phyloP scores from a whole-genome alignment of 2,113 vertebrate species.

The Argyrosomus japonicus region DNA sequence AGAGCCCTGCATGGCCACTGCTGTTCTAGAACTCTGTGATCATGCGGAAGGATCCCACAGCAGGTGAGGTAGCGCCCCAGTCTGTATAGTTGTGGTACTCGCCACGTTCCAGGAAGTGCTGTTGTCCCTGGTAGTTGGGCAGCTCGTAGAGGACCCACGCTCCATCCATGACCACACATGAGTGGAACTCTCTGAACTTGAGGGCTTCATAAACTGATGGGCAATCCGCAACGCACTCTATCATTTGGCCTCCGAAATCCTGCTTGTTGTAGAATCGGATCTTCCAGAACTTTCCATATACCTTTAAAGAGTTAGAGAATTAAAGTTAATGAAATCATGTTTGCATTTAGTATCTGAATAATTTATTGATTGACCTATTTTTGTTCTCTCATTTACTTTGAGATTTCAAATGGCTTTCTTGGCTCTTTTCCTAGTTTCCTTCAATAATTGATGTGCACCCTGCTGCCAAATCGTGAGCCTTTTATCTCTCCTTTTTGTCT shows the following conservation, averaged over 20 bases:
- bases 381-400: neutral
- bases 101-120: conserved; percentile 80
- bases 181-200: conserved; percentile 69
- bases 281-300: conserved; percentile 70
- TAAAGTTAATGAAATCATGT: neutral
- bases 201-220: conserved; percentile 65
- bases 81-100: conserved; percentile 75
- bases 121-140: conserved; percentile 70
- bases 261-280: conserved; percentile 69
- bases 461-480: conserved; percentile 70
- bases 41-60: conserved; percentile 73
- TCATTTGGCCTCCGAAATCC: conserved; percentile 66
- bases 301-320: conserved; percentile 39
- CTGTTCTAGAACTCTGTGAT: conserved; percentile 70
- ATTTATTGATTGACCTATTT: neutral
- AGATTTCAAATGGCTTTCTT: conserved; percentile 50
- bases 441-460: conserved; percentile 42
- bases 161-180: conserved; percentile 72
- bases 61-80: conserved; percentile 72
- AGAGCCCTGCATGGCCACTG: neutral
- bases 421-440: conserved; percentile 62
- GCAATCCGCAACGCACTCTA: conserved; percentile 71
- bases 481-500: conserved; percentile 74
- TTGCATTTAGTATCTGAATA: neutral
- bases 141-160: conserved; percentile 76